Percentiles rank a stretch among this genome's conserved stretches.
phyloP scores from a whole-genome alignment of 2,797 vertebrate species.

The Crax fasciolata region DNA sequence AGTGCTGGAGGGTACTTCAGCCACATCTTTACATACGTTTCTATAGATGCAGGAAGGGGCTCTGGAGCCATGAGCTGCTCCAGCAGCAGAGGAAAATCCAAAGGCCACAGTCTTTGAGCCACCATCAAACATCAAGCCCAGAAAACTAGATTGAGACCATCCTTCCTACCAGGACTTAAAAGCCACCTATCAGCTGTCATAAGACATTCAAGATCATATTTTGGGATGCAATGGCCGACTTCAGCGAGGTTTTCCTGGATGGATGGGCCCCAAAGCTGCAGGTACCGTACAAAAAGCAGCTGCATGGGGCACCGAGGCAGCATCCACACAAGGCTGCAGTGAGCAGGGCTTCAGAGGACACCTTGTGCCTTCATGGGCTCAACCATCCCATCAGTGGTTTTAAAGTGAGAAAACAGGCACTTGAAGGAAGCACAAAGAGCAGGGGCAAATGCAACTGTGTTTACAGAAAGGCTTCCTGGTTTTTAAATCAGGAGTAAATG shows the following conservation, averaged over 20 bases:
- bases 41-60: no score
- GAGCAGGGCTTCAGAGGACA: no score
- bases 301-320: no score
- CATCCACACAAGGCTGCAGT: no score
- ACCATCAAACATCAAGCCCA: neutral
- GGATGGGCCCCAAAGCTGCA: neutral
- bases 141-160: fast-evolving
- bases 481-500: neutral
- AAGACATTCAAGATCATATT: no score
- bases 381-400: fast-evolving
- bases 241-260: neutral
- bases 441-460: neutral
- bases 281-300: no score
- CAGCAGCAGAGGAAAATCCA: neutral
- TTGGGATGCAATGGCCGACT: neutral
- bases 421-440: neutral
- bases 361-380: neutral
- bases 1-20: no score
- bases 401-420: neutral
- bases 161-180: neutral
- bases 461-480: neutral
- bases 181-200: neutral
- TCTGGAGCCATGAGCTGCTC: no score
- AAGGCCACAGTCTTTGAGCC: neutral
- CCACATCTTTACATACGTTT: no score